Evolutionary conservation across 2,797 vertebrate species (phyloP), one percentile per base, ranked within the genome.

Genomic region (Phataginus tricuspis): DNA sequence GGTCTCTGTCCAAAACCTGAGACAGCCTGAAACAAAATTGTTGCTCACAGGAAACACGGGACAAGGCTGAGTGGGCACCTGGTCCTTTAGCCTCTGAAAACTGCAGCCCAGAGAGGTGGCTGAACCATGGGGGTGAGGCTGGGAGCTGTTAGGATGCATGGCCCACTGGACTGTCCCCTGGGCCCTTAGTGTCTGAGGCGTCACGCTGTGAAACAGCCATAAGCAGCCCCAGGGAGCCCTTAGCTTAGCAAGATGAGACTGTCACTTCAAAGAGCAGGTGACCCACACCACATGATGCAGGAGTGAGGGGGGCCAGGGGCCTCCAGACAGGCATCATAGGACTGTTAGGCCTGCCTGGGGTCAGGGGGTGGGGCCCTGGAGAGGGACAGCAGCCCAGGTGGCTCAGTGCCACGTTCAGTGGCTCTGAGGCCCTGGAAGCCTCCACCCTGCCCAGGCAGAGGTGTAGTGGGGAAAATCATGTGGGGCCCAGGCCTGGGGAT

Each of bases 391-490:
- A 45, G 42, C 42, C 42, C 42, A 45, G 42, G 42, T 45, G 42
- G 42, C 9, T 45, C 42, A 45, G 42, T 9, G 42, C 42, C 42
- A 45, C 8, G 8, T 45, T 29, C 29, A 1, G 19, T 78, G 37
- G 23, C 5, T 5, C 2, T 0, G 69, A 80, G 51, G 5, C 51
- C 53, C 25, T 25, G 69, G 39, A 55, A 31, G 4, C 5, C 45
- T 34, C 0, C 4, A 21, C 0, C 61, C 21, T 6, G 23, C 53
- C 63, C 66, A 8, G 39, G 64, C 53, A 66, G 45, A 51, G 21
- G 23, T 19, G 5, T 7, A 4, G 49, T 3, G 19, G 7, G 1
- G 25, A 49, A 57, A n/a, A 53, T 4, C 3, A 0, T 1, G 25
- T 5, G 39, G n/a, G 9, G 2, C 57, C 49, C 57, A 1, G 9